Evolutionary conservation across 2,888 invertebrate species (phyloP), one percentile per base, ranked within the genome.

Genomic region (Mythimna loreyi): DNA sequence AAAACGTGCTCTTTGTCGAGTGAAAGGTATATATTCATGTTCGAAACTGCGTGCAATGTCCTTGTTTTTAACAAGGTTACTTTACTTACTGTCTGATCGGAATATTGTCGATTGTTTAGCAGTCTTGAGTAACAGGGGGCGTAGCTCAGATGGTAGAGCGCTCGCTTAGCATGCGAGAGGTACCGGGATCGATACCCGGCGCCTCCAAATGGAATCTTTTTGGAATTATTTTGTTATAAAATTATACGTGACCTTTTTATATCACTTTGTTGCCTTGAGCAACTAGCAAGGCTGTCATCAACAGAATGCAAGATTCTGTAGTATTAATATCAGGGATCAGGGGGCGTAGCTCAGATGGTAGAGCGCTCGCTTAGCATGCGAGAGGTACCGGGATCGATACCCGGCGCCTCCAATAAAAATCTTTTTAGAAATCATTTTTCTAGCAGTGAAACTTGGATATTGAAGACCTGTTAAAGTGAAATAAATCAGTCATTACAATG

Each of bases 381-480:
- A 96, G 95, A 95, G 93, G 95, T 94, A 95, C 94, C 93, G 95
- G 94, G 94, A 95, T 95, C 94, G 94, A 95, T 94, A 94, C 93
- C 93, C 93, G 52, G 94, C 94, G 93, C 94, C 94, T 95, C 94
- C 94, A 95, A 88, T 36, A n/a, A 3, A n/a, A 71, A 33, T 50
- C 19, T 50, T 68, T 68, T 68, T 59, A 30, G 33, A 63, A 28
- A 28, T n/a, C 11, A 21, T 33, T 3, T 47, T 69, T 57, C 25
- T 33, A 11, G 25, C 49, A 49, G 30, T 36, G 6, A 30, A 67
- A 49, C 47, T 57, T 47, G 13, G 36, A 53, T 47, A 19, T 40
- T 52, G 52, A 47, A 53, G 45, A 58, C 57, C 67, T 52, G 25
- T 52, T 7, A 21, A 74, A 75, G 21, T 16, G 1, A 33, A 30